Percentiles rank a stretch among this genome's conserved stretches.
These are phyloP conservation scores for Lepeophtheirus salmonis DNA, from an alignment of 1,140 invertebrate species.

Conservation along the genomic window DNA sequence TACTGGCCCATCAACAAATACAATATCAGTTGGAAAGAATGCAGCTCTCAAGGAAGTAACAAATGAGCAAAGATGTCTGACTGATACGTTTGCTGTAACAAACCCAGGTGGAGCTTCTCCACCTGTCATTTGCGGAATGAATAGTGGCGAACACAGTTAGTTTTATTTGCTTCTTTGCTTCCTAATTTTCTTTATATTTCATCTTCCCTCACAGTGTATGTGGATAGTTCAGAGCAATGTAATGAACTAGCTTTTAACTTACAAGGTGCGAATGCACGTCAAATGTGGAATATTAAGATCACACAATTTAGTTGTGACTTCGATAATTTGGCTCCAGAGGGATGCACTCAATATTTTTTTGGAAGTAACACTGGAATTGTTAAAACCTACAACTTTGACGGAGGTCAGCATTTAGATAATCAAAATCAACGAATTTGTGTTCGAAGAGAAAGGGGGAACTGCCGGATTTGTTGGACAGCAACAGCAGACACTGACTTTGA, in stretches of 20 bases:
- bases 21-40: neutral
- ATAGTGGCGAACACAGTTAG: slow-evolving; percentile 10
- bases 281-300: slow-evolving; percentile 11
- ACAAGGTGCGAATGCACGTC: neutral
- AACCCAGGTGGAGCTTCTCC: neutral
- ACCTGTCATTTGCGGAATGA: slow-evolving; percentile 12
- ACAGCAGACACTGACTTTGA: slow-evolving; percentile 17
- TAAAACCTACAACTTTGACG: slow-evolving; percentile 25
- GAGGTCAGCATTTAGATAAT: slow-evolving; percentile 23
- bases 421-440: slow-evolving; percentile 24
- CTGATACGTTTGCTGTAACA: slow-evolving; percentile 3
- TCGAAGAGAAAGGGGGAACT: slow-evolving; percentile 19
- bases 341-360: slow-evolving; percentile 25
- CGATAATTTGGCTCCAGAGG: slow-evolving; percentile 23
- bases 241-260: slow-evolving; percentile 13
- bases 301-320: slow-evolving; percentile 5
- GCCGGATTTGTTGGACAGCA: slow-evolving; percentile 20
- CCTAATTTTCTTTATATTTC: neutral
- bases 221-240: slow-evolving; percentile 1
- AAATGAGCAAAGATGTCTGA: neutral
- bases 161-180: neutral
- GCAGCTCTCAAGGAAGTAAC: neutral
- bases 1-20: neutral
- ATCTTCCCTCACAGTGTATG: slow-evolving; percentile 6
- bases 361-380: slow-evolving; percentile 21